Evolutionary conservation across 2,113 vertebrate species (phyloP).

Genomic region (Aphyosemion australe): DNA sequence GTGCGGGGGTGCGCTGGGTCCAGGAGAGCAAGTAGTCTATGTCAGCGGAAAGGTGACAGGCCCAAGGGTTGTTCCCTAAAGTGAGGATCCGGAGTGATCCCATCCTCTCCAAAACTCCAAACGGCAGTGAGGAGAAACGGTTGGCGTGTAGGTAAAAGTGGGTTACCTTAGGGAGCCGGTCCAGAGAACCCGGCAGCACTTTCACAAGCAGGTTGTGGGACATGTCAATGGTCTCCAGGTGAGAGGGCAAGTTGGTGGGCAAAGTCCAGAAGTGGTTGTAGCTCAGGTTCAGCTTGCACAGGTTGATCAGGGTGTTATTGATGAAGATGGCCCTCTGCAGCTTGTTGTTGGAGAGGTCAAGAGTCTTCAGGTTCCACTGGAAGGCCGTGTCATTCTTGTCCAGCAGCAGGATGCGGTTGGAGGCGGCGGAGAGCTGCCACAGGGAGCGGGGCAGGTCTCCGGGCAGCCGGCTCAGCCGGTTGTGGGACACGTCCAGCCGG

Average conservation of each 20-base stretch:
- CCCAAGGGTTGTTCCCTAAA: conserved; percentile 91
- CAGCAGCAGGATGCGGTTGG: conserved; percentile 88
- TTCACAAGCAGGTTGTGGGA: conserved; percentile 90
- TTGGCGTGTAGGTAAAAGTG: conserved; percentile 92
- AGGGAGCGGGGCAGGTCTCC: conserved; percentile 88
- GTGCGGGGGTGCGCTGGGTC: conserved; percentile 79
- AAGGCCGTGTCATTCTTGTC: conserved; percentile 93
- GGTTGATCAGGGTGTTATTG: conserved; percentile 90
- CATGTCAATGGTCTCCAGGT: conserved; percentile 86
- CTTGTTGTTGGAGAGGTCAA: conserved; percentile 90
- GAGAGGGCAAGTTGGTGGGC: conserved; percentile 92
- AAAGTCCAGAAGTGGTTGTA: conserved; percentile 95
- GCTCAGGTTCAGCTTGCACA: conserved; percentile 89
- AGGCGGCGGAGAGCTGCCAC: conserved; percentile 88
- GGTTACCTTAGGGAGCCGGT: conserved; percentile 81
- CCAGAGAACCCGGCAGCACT: conserved; percentile 88
- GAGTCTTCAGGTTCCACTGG: conserved; percentile 92
- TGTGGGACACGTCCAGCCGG: conserved; percentile 90
- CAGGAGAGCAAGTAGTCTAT: conserved; percentile 85
- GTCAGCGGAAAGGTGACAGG: conserved; percentile 79
- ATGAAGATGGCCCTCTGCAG: conserved; percentile 92
- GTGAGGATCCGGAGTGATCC: conserved; percentile 82
- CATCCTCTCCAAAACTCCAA: conserved; percentile 84
- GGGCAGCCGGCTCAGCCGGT: conserved; percentile 86
- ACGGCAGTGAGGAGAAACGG: conserved; percentile 85